phyloP scores from a whole-genome alignment of 2,888 invertebrate species.

The Sussaba pulchella region DNA sequence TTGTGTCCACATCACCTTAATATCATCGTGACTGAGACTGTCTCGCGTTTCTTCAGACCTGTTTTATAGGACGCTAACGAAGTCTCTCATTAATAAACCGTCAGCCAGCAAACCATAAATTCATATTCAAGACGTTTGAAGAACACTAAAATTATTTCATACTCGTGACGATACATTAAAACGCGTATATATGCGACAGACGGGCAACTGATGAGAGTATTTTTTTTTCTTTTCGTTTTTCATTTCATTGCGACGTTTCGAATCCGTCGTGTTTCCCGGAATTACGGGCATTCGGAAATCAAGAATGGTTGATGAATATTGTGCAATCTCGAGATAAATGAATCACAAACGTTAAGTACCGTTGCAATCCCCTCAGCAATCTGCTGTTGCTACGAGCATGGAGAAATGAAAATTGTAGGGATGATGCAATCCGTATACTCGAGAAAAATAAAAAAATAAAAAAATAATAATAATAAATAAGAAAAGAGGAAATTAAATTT shows the following conservation, averaged over 20 bases:
- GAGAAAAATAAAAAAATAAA: background rate
- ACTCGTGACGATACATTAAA: too few species aligned
- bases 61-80: constrained; percentile 13
- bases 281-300: background rate
- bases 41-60: background rate
- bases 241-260: background rate
- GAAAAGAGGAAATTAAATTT: constrained; percentile 3
- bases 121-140: background rate
- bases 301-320: constrained; percentile 5
- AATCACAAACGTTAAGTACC: constrained; percentile 2
- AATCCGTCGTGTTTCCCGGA: background rate
- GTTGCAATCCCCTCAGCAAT: background rate
- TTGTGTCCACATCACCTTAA: background rate
- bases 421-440: background rate
- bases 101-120: background rate
- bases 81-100: constrained; percentile 6
- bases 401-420: background rate
- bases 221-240: too few species aligned
- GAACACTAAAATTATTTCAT: background rate
- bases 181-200: too few species aligned
- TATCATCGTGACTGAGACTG: too few species aligned
- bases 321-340: constrained; percentile 15
- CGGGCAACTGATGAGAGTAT: too few species aligned
- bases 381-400: background rate
- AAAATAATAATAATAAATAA: background rate